Conservation (phyloP, 2,797 vertebrate genomes). For the Phaenicophaeus curvirostris region DNA sequence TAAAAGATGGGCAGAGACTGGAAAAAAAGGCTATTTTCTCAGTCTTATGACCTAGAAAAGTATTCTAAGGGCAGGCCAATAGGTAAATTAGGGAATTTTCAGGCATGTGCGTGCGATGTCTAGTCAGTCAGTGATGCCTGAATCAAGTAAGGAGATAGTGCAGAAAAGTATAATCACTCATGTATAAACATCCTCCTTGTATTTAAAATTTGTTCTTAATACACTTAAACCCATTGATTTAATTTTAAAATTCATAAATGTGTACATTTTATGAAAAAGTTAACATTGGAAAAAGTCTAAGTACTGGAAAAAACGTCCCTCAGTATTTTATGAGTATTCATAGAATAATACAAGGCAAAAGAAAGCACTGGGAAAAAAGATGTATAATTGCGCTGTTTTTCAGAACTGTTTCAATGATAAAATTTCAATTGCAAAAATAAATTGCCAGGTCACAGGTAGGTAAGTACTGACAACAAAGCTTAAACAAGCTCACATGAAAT, state of each 20-base stretch:
- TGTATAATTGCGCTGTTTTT: background rate
- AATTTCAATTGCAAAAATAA: background rate
- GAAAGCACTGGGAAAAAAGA: background rate
- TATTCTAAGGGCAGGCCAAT: background rate
- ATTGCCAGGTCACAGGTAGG: background rate
- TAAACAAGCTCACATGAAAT: background rate
- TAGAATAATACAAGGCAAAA: background rate
- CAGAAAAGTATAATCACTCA: background rate
- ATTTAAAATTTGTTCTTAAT: background rate
- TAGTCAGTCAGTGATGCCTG: background rate
- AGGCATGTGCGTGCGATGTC: background rate
- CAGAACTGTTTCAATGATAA: background rate
- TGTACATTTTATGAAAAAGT: background rate
- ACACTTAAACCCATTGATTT: background rate
- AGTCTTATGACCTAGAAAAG: background rate
- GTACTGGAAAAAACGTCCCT: background rate
- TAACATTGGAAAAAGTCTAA: background rate
- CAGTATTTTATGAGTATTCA: background rate
- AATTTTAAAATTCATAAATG: constrained; percentile 10
- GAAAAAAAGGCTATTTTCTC: background rate
- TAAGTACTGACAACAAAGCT: background rate
- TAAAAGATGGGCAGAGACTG: background rate
- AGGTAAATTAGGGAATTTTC: background rate
- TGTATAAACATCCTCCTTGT: background rate
- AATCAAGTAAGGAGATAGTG: background rate